Evolutionary conservation across 2,797 vertebrate genomes (phyloP).

Genomic region (Pangasius macronema): DNA sequence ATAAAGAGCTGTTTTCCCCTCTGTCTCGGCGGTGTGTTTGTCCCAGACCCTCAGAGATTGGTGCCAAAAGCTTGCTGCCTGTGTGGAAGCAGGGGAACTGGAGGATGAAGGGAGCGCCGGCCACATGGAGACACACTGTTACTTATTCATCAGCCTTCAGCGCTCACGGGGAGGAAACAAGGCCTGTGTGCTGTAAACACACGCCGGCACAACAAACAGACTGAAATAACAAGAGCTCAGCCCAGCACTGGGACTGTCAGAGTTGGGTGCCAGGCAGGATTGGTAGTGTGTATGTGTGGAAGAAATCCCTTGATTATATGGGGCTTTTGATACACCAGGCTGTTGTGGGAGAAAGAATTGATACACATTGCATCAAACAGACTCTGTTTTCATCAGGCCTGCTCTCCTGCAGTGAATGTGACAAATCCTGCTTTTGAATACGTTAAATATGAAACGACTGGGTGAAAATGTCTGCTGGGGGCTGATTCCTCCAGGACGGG

Average conservation of each 20-base stretch:
- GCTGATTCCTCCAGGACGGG: conserved; percentile 56
- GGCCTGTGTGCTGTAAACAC: conserved; percentile 80
- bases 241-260: conserved; percentile 73
- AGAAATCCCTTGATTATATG: conserved; percentile 53
- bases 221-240: conserved; percentile 57
- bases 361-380: conserved; percentile 43
- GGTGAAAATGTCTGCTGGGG: conserved; percentile 42
- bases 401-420: conserved; percentile 42
- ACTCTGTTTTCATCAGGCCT: conserved; percentile 35
- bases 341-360: conserved; percentile 47
- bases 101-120: conserved; percentile 55
- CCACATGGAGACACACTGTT: conserved; percentile 74
- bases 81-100: conserved; percentile 70
- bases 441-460: conserved; percentile 52
- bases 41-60: conserved; percentile 70
- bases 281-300: conserved; percentile 41
- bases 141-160: conserved; percentile 81
- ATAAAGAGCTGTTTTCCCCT: conserved; percentile 75
- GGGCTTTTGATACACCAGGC: conserved; percentile 48
- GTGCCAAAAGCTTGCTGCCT: conserved; percentile 59
- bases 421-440: conserved; percentile 45
- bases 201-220: conserved; percentile 66
- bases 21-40: conserved; percentile 71
- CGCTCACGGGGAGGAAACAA: conserved; percentile 77
- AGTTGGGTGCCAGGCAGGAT: conserved; percentile 65